Evolutionary conservation across 2,888 invertebrate genomes (phyloP), one percentile per base, ranked within the genome.

Genomic region (Pristionchus arcanus): DNA sequence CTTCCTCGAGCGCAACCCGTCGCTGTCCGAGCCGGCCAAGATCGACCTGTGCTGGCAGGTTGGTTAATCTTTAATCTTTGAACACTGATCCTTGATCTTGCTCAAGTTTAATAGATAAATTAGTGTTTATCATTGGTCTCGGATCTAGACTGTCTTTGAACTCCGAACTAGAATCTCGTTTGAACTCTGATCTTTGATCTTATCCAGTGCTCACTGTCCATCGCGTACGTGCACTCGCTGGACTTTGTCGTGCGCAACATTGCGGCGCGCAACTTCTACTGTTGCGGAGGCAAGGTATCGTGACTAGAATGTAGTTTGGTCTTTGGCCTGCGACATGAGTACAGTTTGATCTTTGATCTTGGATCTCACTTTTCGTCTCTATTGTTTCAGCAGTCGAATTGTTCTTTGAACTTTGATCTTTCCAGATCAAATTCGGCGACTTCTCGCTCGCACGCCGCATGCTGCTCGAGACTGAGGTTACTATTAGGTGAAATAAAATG

Each of bases 201-300:
- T 25, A 4, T 55, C 55, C 71, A 71, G 71, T 31, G 31, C 34
- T 31, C 71, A 4, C 71, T 71, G 15, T 13, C 71, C 21, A 34
- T 71, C 7, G 71, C 34, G 31, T 71, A 71, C 71, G 31, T 71
- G 31, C 71, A 71, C 34, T 71, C 71, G 31, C 71, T 71, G 15
- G 71, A 71, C 21, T 71, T 71, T 31, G 71, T 71, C 71, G 71
- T 71, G 13, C 71, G 71, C 71, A 71, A 71, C 71, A 71, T 71
- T 34, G 71, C 71, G 31, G 34, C 71, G 16, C 31, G 71, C 31
- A 71, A 71, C 34, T 71, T 71, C 71, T 71, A 34, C 71, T 71
- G 34, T 34, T 71, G 71, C 71, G 34, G 31, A 15, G 71, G 31
- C 11, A 71, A 71, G 71, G 71, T 71, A 2, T 68, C 21, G 55